Percentiles rank a stretch among this genome's conserved stretches.
These are phyloP conservation scores for Calonectris borealis DNA, from an alignment of 2,113 vertebrate species.

Conservation along the genomic window DNA sequence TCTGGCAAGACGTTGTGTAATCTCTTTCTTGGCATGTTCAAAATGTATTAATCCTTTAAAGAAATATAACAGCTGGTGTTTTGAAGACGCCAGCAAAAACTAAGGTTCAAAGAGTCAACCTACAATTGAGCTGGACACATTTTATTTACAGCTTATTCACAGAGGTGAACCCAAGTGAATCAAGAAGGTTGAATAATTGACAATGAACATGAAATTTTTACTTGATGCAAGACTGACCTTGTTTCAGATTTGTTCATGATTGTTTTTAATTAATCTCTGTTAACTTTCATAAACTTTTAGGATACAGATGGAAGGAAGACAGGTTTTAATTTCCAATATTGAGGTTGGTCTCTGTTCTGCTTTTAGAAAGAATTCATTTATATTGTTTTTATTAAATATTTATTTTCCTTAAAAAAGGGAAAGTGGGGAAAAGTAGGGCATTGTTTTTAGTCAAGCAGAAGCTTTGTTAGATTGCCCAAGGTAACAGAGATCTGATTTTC, in stretches of 20 bases:
- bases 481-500: background rate
- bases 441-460: background rate
- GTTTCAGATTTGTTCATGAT: background rate
- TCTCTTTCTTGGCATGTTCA: background rate
- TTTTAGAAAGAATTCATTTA: background rate
- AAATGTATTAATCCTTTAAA: constrained; percentile 21
- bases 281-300: background rate
- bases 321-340: background rate
- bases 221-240: background rate
- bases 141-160: background rate
- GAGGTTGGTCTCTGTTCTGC: background rate
- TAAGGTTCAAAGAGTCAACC: background rate
- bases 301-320: background rate
- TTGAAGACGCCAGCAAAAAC: constrained; percentile 3
- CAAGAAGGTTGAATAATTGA: background rate
- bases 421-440: background rate
- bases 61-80: constrained; percentile 28
- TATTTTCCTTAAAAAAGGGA: background rate
- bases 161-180: background rate
- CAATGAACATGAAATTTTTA: background rate
- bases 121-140: background rate
- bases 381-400: background rate
- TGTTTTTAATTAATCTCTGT: background rate
- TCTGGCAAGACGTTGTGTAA: background rate
- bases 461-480: background rate